Base-by-base conservation (phyloP, 2,113 vertebrate genomes). In the Scortum barcoo region DNA sequence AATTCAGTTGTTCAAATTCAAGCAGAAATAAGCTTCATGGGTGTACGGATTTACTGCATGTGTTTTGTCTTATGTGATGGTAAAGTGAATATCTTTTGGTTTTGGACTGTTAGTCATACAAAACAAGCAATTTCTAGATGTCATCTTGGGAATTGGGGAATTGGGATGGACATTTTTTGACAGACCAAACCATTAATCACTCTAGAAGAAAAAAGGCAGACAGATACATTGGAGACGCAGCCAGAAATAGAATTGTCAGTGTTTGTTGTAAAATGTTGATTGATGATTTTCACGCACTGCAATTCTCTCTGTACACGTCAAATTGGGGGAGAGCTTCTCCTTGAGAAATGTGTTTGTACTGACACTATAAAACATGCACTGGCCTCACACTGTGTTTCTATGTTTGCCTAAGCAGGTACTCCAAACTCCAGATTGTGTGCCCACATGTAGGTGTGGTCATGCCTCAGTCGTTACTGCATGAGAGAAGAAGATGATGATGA, bases 211-310 rank as follows among this genome's bases (percentile, higher is more conserved):
- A 24, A 3, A 5, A 28, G 19, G 3, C 20, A 62, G 12, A 24
- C 24, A 10, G 30, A 20, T 70, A n/a, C 20, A 30, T 40, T 36
- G 13, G n/a, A 40, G 17, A 20, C 17, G 26, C 36, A 38, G 53
- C 33, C 3, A 7, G 0, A 46, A 79, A 68, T 62, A 24, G 24
- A 62, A 72, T 60, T 22, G 57, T 80, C 42, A n/a, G n/a, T 10
- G n/a, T 58, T 48, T 67, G 14, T 58, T 80, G 36, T 56, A 38
- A 72, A 74, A 54, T 77, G 28, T 33, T 67, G 63, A 81, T 46
- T 6, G n/a, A 80, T 62, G 16, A 61, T 73, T 77, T 76, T 57
- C 20, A 28, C 13, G 19, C 38, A 62, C 17, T 46, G 30, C 53
- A 54, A 22, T 5, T 8, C 12, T 80, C 22, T 24, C 0, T 63